Evolutionary conservation across 2,797 vertebrate species (phyloP).

Genomic region (Dallia pectoralis): DNA sequence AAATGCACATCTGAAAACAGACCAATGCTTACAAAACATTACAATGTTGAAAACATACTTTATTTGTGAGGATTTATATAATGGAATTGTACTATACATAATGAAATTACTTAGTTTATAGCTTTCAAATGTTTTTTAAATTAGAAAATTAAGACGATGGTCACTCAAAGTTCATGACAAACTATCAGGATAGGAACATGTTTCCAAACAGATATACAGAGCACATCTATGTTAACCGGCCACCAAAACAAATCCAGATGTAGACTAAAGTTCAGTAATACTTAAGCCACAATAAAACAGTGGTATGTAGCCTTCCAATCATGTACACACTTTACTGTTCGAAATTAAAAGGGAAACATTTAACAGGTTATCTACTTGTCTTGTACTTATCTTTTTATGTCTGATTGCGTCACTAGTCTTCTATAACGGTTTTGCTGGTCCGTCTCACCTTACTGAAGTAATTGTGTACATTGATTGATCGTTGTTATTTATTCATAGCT

Average conservation of each 20-base stretch:
- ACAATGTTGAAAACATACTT: background rate
- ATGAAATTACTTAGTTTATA: background rate
- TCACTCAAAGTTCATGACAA: background rate
- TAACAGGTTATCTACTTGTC: background rate
- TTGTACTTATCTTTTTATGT: background rate
- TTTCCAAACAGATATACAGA: background rate
- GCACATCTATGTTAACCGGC: background rate
- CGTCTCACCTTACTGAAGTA: background rate
- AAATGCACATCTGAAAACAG: background rate
- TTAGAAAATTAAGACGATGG: background rate
- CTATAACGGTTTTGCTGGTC: background rate
- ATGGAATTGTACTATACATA: background rate
- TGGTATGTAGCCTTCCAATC: background rate
- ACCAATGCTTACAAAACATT: background rate
- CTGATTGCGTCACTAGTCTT: background rate
- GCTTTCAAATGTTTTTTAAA: background rate
- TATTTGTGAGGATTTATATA: background rate
- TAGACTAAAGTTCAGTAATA: background rate
- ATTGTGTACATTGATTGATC: slow-evolving; percentile 17
- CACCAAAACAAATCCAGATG: background rate
- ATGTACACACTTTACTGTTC: background rate
- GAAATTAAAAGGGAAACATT: slow-evolving; percentile 5
- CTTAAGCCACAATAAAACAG: background rate
- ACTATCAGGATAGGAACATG: background rate
- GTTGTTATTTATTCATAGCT: background rate